phyloP scores from a whole-genome alignment of 2,888 invertebrate species.

The Scrobipalpa costella region DNA sequence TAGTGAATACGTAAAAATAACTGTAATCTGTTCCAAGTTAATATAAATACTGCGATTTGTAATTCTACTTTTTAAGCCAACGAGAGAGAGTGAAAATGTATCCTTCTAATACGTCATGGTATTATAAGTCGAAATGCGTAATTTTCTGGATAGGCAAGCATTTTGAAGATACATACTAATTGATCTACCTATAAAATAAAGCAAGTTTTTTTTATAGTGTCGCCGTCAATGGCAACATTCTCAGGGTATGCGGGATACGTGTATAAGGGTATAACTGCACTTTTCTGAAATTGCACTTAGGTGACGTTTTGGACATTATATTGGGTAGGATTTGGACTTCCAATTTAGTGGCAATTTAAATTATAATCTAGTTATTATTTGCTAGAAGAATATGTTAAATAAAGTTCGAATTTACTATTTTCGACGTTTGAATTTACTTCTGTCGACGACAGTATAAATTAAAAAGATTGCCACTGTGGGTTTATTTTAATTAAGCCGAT shows the following conservation, averaged over 20 bases:
- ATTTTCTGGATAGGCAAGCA: neutral
- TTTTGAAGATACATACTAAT: neutral
- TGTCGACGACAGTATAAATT: no score
- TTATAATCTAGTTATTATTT: neutral
- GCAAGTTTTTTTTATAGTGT: neutral
- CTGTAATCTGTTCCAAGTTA: neutral
- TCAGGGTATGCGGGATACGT: neutral
- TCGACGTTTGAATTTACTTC: neutral
- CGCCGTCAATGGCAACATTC: neutral
- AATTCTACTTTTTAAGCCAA: neutral
- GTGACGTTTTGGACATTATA: neutral
- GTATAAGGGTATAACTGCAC: neutral
- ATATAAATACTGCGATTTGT: conserved; percentile 2
- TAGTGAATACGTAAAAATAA: neutral
- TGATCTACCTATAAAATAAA: neutral
- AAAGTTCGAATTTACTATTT: neutral
- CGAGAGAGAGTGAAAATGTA: conserved; percentile 4
- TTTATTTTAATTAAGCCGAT: no score
- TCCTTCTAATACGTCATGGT: no score
- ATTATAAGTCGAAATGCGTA: neutral
- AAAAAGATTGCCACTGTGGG: no score
- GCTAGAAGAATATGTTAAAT: neutral
- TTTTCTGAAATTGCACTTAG: neutral
- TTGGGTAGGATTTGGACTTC: conserved; percentile 12
- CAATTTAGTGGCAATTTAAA: conserved; percentile 14